These are phyloP conservation scores for Aphelocoma californica DNA, from an alignment of 2,797 vertebrate species.

Conservation along the genomic window DNA sequence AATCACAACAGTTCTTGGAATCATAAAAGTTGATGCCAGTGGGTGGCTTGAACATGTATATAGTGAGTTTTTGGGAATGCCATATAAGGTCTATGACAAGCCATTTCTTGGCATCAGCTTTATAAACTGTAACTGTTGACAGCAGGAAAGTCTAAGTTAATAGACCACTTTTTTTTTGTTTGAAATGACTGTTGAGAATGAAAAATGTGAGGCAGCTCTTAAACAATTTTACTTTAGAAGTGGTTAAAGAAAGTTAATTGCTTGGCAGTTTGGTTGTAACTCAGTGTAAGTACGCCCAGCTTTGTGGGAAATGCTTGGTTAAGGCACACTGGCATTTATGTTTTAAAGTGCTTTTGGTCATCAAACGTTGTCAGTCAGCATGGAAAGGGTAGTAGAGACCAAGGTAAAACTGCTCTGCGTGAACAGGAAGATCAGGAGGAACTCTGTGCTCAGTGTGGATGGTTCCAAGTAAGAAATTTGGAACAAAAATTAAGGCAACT, in stretches of 20 bases:
- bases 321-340: neutral
- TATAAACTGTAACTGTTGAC: neutral
- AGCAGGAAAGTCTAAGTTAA: neutral
- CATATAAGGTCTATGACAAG: neutral
- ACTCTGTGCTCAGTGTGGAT: neutral
- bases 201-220: neutral
- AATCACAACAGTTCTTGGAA: neutral
- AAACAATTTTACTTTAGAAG: neutral
- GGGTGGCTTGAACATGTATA: neutral
- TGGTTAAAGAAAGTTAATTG: neutral
- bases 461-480: neutral
- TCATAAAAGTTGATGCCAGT: neutral
- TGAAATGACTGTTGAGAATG: neutral
- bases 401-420: neutral
- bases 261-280: neutral
- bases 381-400: neutral
- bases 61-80: neutral
- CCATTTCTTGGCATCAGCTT: conserved; percentile 12
- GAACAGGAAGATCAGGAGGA: neutral
- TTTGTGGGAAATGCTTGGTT: neutral
- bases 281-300: neutral
- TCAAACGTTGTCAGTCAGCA: neutral
- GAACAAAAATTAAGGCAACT: neutral
- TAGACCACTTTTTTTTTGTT: neutral
- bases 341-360: neutral